These are phyloP conservation scores for Poeciliopsis prolifica DNA, from an alignment of 2,113 vertebrate species.

Conservation along the genomic window DNA sequence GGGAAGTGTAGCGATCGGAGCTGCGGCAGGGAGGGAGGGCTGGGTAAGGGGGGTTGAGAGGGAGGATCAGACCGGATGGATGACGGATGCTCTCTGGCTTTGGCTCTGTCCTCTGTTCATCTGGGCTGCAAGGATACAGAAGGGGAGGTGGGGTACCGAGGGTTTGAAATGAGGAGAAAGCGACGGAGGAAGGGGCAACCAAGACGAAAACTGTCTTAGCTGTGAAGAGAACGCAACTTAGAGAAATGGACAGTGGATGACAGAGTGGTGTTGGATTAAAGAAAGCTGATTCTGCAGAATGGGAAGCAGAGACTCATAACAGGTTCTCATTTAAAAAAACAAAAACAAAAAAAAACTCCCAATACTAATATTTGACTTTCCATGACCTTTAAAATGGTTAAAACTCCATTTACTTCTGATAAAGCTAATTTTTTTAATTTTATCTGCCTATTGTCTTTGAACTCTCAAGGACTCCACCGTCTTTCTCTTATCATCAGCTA, in stretches of 20 bases:
- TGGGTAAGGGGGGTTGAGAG: slow-evolving; percentile 17
- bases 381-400: no score
- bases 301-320: slow-evolving; percentile 55
- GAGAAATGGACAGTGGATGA: slow-evolving; percentile 6
- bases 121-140: slow-evolving; percentile 28
- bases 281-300: slow-evolving; percentile 71
- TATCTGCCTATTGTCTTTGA: not conserved
- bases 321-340: not conserved
- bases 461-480: slow-evolving; percentile 5
- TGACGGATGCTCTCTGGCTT: slow-evolving; percentile 69
- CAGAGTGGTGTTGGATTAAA: slow-evolving; percentile 37
- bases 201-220: slow-evolving; percentile 46
- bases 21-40: slow-evolving; percentile 33
- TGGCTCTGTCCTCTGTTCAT: slow-evolving; percentile 45
- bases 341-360: not conserved
- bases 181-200: slow-evolving; percentile 22
- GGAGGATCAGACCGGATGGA: slow-evolving; percentile 40
- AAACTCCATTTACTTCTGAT: not conserved
- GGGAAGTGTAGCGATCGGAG: slow-evolving; percentile 56
- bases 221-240: slow-evolving; percentile 48
- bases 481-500: slow-evolving; percentile 1
- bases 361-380: no score
- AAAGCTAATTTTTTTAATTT: not conserved
- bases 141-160: slow-evolving; percentile 4
- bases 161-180: slow-evolving; percentile 24